Percentiles rank a stretch among this genome's conserved stretches.
Evolutionary conservation across 2,113 vertebrate genomes (phyloP).

Genomic region (Callipepla californica): DNA sequence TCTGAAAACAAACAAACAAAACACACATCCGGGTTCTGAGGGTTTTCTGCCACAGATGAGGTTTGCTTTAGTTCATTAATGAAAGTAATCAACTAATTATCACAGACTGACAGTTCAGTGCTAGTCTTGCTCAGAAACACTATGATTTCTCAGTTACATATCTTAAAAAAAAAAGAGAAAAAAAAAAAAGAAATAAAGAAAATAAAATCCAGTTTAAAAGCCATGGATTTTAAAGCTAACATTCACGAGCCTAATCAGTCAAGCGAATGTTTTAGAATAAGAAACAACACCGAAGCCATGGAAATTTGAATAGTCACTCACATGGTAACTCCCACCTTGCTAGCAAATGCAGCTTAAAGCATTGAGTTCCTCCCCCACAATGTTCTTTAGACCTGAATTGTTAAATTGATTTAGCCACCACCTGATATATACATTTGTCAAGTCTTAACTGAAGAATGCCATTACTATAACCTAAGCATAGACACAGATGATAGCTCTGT

Average conservation of each 20-base stretch:
- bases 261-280: constrained; percentile 3
- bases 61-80: not conserved
- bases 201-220: not conserved
- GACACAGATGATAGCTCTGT: not conserved
- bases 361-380: not conserved
- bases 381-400: constrained; percentile 1
- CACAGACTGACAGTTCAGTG: not conserved
- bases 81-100: not conserved
- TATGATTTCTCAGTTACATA: not conserved
- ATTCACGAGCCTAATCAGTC: not conserved
- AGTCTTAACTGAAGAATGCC: not conserved
- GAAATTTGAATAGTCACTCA: not conserved
- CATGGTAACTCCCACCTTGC: not conserved
- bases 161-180: not conserved
- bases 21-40: not conserved
- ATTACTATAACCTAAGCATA: not conserved
- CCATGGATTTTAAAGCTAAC: not conserved
- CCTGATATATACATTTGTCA: not conserved
- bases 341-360: not conserved
- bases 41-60: not conserved
- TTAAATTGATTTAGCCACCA: not conserved
- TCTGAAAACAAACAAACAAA: not conserved
- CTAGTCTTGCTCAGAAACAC: not conserved
- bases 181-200: not conserved
- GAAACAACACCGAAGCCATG: not conserved